These are phyloP conservation scores for Phylloscopus whistleri DNA, from an alignment of 2,113 vertebrate species.

Conservation along the genomic window DNA sequence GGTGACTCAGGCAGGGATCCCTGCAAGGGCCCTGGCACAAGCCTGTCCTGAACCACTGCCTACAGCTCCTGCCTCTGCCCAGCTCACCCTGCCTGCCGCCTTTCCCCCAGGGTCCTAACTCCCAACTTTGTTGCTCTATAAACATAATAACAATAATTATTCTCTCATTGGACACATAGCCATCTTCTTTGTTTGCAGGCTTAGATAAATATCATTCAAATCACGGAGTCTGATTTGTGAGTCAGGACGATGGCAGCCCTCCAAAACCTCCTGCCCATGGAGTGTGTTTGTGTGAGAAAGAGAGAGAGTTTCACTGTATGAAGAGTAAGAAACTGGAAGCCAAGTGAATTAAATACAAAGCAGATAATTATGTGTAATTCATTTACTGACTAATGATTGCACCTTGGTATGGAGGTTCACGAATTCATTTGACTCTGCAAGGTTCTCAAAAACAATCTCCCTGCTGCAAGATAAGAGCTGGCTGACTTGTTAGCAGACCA, in stretches of 20 bases:
- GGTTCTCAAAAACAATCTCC: constrained; percentile 39
- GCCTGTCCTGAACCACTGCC: neutral
- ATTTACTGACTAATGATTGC: constrained; percentile 73
- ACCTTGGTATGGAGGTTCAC: constrained; percentile 59
- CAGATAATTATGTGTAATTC: constrained; percentile 69
- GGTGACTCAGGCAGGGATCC: constrained; percentile 14
- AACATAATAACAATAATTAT: constrained; percentile 66
- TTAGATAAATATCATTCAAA: constrained; percentile 52
- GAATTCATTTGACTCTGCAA: constrained; percentile 39
- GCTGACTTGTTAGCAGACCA: neutral
- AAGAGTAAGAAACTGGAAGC: constrained; percentile 63
- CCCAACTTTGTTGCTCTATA: constrained; percentile 53
- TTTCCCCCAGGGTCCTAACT: constrained; percentile 57
- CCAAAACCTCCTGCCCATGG: constrained; percentile 45
- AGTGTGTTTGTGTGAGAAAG: constrained; percentile 21
- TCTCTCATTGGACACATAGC: constrained; percentile 46
- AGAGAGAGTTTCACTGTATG: constrained; percentile 37
- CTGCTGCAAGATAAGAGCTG: constrained; percentile 29
- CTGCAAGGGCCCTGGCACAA: neutral
- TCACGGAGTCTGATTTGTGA: constrained; percentile 41
- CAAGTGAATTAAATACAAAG: constrained; percentile 66
- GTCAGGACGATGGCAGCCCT: constrained; percentile 42
- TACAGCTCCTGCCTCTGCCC: constrained; percentile 24
- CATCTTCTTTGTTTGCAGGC: constrained; percentile 62
- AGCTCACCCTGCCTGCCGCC: constrained; percentile 23